Conservation (phyloP, 1,140 invertebrate genomes). For the Marisa cornuarietis region DNA sequence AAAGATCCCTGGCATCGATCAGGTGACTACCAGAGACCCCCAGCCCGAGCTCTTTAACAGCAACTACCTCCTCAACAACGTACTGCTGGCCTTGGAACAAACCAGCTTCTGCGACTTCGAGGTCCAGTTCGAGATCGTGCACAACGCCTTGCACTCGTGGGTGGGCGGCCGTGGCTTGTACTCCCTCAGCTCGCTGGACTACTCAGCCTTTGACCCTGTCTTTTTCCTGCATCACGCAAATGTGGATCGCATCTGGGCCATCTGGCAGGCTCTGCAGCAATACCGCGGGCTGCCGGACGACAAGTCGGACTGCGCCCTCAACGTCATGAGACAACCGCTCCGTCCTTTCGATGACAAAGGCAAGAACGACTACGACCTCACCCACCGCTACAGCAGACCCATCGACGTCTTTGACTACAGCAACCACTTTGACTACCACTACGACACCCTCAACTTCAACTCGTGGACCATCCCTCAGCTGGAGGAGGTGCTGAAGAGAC, state of each 20-base stretch:
- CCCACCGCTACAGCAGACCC: conserved; percentile 24
- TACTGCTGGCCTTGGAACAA: conserved; percentile 32
- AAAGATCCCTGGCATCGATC: conserved; percentile 10
- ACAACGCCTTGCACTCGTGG: conserved; percentile 36
- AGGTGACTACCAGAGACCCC: conserved; percentile 27
- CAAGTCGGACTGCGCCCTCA: conserved; percentile 32
- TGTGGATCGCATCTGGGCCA: conserved; percentile 36
- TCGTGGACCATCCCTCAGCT: conserved; percentile 32
- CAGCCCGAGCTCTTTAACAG: conserved; percentile 34
- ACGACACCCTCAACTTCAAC: conserved; percentile 36
- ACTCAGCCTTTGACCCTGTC: conserved; percentile 34
- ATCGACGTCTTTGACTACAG: conserved; percentile 36
- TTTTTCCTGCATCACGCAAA: conserved; percentile 37
- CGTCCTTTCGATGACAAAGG: conserved; percentile 28
- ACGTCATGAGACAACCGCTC: conserved; percentile 31
- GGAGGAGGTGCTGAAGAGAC: conserved; percentile 22
- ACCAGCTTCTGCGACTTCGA: conserved; percentile 37
- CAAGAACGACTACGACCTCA: conserved; percentile 25
- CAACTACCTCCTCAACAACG: conserved; percentile 22
- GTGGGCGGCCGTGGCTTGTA: conserved; percentile 31
- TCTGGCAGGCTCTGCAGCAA: conserved; percentile 41
- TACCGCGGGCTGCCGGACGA: conserved; percentile 29
- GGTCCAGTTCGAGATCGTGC: conserved; percentile 39
- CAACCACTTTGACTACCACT: conserved; percentile 38
- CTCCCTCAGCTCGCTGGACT: conserved; percentile 34